Evolutionary conservation across 1,140 invertebrate species (phyloP).

Genomic region (Drepana arcuata): DNA sequence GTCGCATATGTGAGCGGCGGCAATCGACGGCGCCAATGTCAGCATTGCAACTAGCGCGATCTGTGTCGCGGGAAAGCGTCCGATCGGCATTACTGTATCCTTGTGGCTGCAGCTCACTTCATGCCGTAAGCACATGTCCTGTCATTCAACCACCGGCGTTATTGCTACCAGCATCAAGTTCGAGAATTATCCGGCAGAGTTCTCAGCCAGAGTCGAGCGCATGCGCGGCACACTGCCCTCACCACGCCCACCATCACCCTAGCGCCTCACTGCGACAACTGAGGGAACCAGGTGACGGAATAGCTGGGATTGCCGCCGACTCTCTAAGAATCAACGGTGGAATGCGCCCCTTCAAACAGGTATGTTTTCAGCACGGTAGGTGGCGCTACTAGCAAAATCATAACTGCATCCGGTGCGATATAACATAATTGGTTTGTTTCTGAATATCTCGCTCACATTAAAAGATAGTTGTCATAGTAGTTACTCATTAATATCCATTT

Average conservation of each 20-base stretch:
- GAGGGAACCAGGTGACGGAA: slow-evolving; percentile 86
- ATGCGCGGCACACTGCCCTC: slow-evolving; percentile 76
- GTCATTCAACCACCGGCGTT: slow-evolving; percentile 77
- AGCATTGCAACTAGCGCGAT: slow-evolving; percentile 80
- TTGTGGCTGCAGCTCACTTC: slow-evolving; percentile 68
- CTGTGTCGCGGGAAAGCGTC: slow-evolving; percentile 81
- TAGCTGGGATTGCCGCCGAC: slow-evolving; percentile 97
- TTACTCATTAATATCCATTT: too few relatives aligned
- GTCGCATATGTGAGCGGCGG: slow-evolving; percentile 80
- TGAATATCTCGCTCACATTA: too few relatives aligned
- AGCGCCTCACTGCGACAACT: slow-evolving; percentile 88
- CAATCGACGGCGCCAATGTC: slow-evolving; percentile 84
- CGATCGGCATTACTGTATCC: slow-evolving; percentile 76
- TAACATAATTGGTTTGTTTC: too few relatives aligned
- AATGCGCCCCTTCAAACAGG: slow-evolving; percentile 96
- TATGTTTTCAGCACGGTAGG: slow-evolving; percentile 67
- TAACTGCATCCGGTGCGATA: too few relatives aligned
- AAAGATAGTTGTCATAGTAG: too few relatives aligned
- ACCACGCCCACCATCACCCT: slow-evolving; percentile 75
- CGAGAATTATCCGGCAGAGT: slow-evolving; percentile 89
- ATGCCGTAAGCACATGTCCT: slow-evolving; percentile 76
- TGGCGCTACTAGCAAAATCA: slow-evolving; percentile 27
- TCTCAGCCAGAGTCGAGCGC: slow-evolving; percentile 89
- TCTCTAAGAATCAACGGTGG: slow-evolving; percentile 96
- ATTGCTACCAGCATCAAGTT: slow-evolving; percentile 79